Conservation (phyloP, 2,113 vertebrate species). For the Triplophysa rosa region DNA sequence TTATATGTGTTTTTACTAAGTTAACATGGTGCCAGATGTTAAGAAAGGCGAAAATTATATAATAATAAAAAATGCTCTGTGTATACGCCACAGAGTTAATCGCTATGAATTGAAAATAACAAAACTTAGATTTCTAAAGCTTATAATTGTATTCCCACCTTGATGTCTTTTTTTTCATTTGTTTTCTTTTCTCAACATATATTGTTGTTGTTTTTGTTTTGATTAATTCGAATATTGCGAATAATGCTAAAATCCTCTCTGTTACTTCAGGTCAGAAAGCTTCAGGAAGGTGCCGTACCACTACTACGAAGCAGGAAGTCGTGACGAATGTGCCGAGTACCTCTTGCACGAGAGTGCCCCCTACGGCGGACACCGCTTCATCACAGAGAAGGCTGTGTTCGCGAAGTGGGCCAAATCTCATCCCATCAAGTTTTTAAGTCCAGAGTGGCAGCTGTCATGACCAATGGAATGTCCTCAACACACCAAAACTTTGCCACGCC, state of each 20-base stretch:
- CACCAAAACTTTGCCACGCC: slow-evolving; percentile 10
- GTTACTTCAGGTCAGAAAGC: slow-evolving; percentile 80
- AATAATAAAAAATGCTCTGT: too few species aligned
- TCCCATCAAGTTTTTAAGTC: slow-evolving; percentile 91
- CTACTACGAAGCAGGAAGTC: slow-evolving; percentile 90
- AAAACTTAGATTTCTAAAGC: too few species aligned
- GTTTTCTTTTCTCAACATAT: too few species aligned
- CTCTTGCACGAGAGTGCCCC: slow-evolving; percentile 92
- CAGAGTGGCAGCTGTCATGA: slow-evolving; percentile 90
- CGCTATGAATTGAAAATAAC: too few species aligned
- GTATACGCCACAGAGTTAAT: too few species aligned
- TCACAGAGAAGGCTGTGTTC: slow-evolving; percentile 95
- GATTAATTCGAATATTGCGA: too few species aligned
- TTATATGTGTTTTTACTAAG: too few species aligned
- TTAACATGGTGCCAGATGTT: too few species aligned
- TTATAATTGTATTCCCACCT: too few species aligned
- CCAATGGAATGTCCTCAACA: slow-evolving; percentile 43
- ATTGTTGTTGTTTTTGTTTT: too few species aligned
- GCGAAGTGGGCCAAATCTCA: slow-evolving; percentile 93
- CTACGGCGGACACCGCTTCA: slow-evolving; percentile 94
- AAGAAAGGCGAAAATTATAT: too few species aligned
- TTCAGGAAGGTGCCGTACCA: slow-evolving; percentile 94
- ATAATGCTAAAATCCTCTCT: not conserved
- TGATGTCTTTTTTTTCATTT: too few species aligned
- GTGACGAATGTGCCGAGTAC: slow-evolving; percentile 94